These are phyloP conservation scores for Rhopalosiphum padi DNA, from an alignment of 1,140 invertebrate species.

Conservation along the genomic window DNA sequence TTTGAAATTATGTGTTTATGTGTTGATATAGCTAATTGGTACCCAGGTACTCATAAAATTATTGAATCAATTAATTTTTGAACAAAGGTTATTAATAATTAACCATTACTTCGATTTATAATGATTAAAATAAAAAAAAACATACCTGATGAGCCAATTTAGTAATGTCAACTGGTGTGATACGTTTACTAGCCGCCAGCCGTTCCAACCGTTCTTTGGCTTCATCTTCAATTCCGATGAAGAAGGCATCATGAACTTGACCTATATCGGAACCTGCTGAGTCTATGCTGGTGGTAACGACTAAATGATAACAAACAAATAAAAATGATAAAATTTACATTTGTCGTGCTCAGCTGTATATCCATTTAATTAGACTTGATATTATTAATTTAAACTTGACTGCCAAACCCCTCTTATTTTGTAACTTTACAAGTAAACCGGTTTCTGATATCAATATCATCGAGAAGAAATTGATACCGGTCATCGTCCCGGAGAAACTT, in stretches of 20 bases:
- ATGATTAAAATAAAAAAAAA: not conserved
- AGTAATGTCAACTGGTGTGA: conserved; percentile 94
- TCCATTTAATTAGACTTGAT: not conserved
- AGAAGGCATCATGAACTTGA: conserved; percentile 94
- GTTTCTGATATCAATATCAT: not conserved
- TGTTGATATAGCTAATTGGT: not conserved
- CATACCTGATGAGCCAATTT: conserved; percentile 87
- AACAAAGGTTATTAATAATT: not conserved
- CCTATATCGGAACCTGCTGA: conserved; percentile 73
- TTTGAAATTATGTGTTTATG: not conserved
- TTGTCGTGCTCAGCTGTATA: not conserved
- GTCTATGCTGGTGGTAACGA: conserved; percentile 78
- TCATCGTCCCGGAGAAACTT: conserved; percentile 41
- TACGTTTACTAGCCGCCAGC: conserved; percentile 86
- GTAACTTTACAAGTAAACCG: not conserved
- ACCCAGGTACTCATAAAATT: not conserved
- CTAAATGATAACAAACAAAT: conserved; percentile 30
- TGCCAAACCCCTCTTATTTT: not conserved
- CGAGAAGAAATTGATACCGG: conserved; percentile 41
- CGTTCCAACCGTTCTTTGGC: conserved; percentile 87
- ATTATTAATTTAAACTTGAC: not conserved
- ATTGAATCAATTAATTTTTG: not conserved
- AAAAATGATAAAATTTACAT: not conserved
- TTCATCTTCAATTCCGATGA: conserved; percentile 95
- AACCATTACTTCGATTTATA: not conserved